Conservation (phyloP, 2,797 vertebrate genomes). For the Artibeus lituratus region DNA sequence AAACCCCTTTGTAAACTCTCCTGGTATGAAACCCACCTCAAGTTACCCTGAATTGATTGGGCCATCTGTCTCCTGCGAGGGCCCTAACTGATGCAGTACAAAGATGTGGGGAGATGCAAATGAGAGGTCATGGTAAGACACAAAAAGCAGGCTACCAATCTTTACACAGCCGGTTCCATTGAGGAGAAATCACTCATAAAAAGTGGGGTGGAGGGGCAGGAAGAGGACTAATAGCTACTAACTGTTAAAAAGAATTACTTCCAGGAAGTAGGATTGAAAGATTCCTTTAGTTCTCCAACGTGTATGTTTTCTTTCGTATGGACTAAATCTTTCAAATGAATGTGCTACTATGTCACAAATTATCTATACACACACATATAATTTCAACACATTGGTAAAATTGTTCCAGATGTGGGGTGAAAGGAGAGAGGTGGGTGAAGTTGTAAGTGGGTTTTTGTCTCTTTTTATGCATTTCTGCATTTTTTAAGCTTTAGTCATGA, state of each 20-base stretch:
- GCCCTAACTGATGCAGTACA: conserved; percentile 19
- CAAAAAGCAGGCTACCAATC: not conserved
- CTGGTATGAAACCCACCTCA: not conserved
- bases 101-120: conserved; percentile 8
- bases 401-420: not conserved
- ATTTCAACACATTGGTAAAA: not conserved
- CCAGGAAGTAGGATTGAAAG: not conserved
- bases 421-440: not conserved
- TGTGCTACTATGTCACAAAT: not conserved
- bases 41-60: conserved; percentile 52
- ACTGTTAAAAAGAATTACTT: not conserved
- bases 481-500: not conserved
- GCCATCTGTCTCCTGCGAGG: conserved; percentile 34
- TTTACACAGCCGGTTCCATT: not conserved
- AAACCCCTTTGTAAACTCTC: not conserved
- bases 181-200: too few relatives aligned
- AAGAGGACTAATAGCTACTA: not conserved
- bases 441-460: not conserved
- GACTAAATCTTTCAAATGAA: not conserved
- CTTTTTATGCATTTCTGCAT: not conserved
- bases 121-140: not conserved
- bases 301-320: not conserved
- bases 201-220: not conserved
- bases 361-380: too few relatives aligned
- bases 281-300: not conserved